These are phyloP conservation scores for Rhinogobio ventralis DNA, from an alignment of 2,797 vertebrate genomes.

Conservation along the genomic window DNA sequence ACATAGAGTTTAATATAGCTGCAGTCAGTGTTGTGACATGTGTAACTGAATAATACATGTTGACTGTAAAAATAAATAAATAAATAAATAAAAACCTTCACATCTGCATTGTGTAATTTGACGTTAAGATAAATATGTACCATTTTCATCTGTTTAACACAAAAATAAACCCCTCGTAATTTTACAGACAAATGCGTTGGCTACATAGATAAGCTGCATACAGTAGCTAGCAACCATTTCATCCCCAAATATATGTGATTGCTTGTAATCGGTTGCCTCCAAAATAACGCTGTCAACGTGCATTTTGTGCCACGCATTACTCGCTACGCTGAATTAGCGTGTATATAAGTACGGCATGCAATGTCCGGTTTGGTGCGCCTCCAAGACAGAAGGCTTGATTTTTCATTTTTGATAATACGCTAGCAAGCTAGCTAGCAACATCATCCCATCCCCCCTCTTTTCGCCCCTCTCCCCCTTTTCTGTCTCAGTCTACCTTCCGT, in stretches of 20 bases:
- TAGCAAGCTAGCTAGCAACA: slow-evolving; percentile 63
- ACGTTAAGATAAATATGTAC: neutral
- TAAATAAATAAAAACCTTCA: neutral
- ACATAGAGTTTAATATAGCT: neutral
- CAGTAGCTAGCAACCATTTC: slow-evolving; percentile 55
- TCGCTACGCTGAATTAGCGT: slow-evolving; percentile 40
- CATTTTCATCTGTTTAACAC: too few species aligned
- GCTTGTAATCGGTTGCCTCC: slow-evolving; percentile 56
- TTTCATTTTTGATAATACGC: slow-evolving; percentile 60
- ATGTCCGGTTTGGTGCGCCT: slow-evolving; percentile 46
- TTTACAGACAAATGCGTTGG: slow-evolving; percentile 50
- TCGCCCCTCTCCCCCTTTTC: slow-evolving; percentile 62
- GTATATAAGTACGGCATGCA: slow-evolving; percentile 53
- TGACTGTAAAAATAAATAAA: neutral
- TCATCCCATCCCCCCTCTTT: slow-evolving; percentile 71
- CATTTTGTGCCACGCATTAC: slow-evolving; percentile 56
- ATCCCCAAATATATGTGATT: slow-evolving; percentile 57
- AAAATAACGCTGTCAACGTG: slow-evolving; percentile 60
- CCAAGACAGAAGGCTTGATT: slow-evolving; percentile 52
- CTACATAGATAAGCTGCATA: slow-evolving; percentile 43
- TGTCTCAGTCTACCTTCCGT: slow-evolving; percentile 68
- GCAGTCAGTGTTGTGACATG: slow-evolving; percentile 19
- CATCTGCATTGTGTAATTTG: neutral
- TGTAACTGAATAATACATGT: slow-evolving; percentile 15
- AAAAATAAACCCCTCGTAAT: slow-evolving; percentile 23